Evolutionary conservation across 37 sponge, comb jelly and placozoan genomes (phyloP).

Genomic region (Petrosia ficiformis): DNA sequence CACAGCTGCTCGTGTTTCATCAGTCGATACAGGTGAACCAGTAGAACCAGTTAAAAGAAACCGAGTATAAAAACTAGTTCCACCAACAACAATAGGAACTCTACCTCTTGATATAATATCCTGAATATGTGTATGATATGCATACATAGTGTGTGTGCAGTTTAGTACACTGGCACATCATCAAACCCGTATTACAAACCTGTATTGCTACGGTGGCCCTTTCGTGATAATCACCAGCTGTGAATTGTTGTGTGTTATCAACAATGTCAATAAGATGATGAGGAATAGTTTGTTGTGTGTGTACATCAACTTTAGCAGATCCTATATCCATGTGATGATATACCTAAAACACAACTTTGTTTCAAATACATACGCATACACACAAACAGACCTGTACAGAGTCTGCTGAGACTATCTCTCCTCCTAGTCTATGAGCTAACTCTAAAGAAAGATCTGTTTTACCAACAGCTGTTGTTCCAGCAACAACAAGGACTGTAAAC

Average conservation of each 20-base stretch:
- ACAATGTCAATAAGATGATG: constrained; percentile 75
- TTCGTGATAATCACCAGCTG: constrained; percentile 45
- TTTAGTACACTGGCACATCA: neutral
- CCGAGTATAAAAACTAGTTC: constrained; percentile 87
- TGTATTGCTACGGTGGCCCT: constrained; percentile 42
- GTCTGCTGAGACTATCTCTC: constrained; percentile 95
- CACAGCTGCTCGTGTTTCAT: constrained; percentile 35
- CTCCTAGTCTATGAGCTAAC: constrained; percentile 67
- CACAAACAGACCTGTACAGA: constrained; percentile 84
- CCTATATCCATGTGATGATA: constrained; percentile 62
- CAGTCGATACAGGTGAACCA: constrained; percentile 52
- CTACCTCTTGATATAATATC: constrained; percentile 58
- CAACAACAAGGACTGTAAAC: constrained; percentile 71
- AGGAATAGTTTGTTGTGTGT: constrained; percentile 1
- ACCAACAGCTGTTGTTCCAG: constrained; percentile 93
- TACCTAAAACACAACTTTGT: constrained; percentile 36
- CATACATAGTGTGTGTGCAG: neutral
- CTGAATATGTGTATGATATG: constrained; percentile 20
- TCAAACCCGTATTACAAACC: too few relatives aligned
- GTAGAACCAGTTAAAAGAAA: constrained; percentile 52
- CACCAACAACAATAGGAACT: constrained; percentile 95
- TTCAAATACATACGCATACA: constrained; percentile 20
- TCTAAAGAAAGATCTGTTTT: constrained; percentile 90
- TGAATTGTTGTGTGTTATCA: constrained; percentile 27
- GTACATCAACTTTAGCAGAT: constrained; percentile 58